Conservation (phyloP, 1,140 invertebrate species). For the Globodera rostochiensis region DNA sequence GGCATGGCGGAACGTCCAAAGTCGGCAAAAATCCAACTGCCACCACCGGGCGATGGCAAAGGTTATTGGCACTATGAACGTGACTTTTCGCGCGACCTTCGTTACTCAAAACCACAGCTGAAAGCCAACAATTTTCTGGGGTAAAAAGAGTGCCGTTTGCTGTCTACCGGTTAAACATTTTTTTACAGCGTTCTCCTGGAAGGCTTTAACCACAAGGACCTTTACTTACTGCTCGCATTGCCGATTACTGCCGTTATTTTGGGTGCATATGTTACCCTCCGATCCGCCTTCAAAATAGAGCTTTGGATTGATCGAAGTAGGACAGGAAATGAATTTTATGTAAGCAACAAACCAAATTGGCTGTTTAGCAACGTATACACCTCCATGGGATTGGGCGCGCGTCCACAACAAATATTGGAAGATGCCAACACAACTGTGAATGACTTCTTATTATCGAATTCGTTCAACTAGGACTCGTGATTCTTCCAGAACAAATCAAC, state of each 20-base stretch:
- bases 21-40: slow-evolving; percentile 20
- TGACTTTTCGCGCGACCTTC: slow-evolving; percentile 15
- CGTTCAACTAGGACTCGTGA: no score
- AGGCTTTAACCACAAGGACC: slow-evolving; percentile 10
- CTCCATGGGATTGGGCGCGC: slow-evolving; percentile 54
- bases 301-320: slow-evolving; percentile 53
- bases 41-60: slow-evolving; percentile 15
- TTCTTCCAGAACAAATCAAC: background rate
- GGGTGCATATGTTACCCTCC: slow-evolving; percentile 40
- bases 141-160: background rate
- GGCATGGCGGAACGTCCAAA: background rate
- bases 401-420: slow-evolving; percentile 41
- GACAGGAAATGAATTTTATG: background rate
- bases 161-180: background rate
- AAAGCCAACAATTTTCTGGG: slow-evolving; percentile 5
- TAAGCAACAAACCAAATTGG: no score
- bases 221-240: slow-evolving; percentile 22
- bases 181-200: background rate
- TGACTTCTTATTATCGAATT: background rate
- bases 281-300: slow-evolving; percentile 50
- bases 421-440: slow-evolving; percentile 23
- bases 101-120: slow-evolving; percentile 27
- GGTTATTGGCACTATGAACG: slow-evolving; percentile 27
- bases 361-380: background rate
- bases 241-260: slow-evolving; percentile 7